Evolutionary conservation across 1,140 invertebrate genomes (phyloP).

Genomic region (Calephelis nemesis): DNA sequence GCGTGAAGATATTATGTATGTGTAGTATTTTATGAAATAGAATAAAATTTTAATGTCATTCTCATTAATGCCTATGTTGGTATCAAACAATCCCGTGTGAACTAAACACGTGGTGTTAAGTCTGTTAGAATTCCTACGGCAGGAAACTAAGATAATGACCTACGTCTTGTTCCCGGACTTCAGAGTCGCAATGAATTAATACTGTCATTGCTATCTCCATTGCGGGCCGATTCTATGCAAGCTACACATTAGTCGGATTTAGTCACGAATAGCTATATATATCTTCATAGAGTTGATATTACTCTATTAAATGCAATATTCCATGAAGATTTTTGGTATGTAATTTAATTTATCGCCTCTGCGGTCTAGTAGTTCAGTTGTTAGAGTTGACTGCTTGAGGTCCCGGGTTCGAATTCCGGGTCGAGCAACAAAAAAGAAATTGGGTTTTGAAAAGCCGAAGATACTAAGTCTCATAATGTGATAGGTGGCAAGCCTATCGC

Average conservation of each 20-base stretch:
- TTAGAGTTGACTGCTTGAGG: no score
- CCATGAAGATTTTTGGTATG: no score
- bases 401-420: no score
- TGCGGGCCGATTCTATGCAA: conserved; percentile 47
- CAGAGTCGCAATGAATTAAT: conserved; percentile 59
- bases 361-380: no score
- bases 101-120: conserved; percentile 36
- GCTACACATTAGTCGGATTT: conserved; percentile 49
- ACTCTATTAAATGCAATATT: conserved; percentile 3
- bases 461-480: no score
- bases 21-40: no score
- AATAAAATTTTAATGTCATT: no score
- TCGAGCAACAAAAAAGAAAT: no score
- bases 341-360: not conserved
- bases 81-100: conserved; percentile 37
- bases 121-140: conserved; percentile 29
- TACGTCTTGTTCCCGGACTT: conserved; percentile 37
- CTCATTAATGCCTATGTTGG: not conserved
- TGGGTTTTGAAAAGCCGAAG: no score
- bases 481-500: no score
- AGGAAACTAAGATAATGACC: conserved; percentile 53
- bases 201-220: conserved; percentile 60
- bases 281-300: conserved; percentile 29
- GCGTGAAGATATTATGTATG: no score
- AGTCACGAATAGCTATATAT: conserved; percentile 49